Conservation (phyloP, 2,797 vertebrate genomes). For the Sparus aurata region DNA sequence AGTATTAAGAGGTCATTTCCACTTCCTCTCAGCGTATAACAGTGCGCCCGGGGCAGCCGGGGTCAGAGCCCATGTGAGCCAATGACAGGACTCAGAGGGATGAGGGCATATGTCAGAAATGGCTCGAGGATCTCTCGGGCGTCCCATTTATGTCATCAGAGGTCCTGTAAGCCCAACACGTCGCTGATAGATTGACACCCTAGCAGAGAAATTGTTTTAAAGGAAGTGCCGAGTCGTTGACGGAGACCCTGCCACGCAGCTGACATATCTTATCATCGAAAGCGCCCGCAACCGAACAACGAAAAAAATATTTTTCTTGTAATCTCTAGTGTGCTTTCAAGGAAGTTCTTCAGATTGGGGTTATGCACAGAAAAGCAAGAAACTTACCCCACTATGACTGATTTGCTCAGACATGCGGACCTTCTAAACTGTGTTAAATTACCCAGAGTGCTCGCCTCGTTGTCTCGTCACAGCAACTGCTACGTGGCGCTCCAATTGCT, state of each 20-base stretch:
- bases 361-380: constrained; percentile 20
- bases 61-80: constrained; percentile 62
- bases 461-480: constrained; percentile 76
- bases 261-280: constrained; percentile 65
- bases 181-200: constrained; percentile 77
- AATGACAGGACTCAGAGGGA: constrained; percentile 66
- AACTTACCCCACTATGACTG: constrained; percentile 29
- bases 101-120: constrained; percentile 73
- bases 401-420: constrained; percentile 64
- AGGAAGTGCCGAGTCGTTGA: constrained; percentile 75
- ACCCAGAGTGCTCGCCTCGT: constrained; percentile 66
- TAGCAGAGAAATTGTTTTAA: constrained; percentile 70
- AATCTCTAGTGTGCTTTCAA: constrained; percentile 10
- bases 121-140: constrained; percentile 65
- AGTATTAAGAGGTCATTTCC: constrained; percentile 72
- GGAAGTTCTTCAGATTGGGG: constrained; percentile 36
- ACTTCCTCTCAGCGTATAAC: constrained; percentile 51
- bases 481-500: constrained; percentile 73
- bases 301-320: background rate
- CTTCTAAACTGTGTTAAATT: constrained; percentile 73
- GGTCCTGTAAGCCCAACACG: constrained; percentile 69
- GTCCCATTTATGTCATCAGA: constrained; percentile 76
- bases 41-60: constrained; percentile 22
- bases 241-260: constrained; percentile 56
- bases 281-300: constrained; percentile 27